Conservation (phyloP, 2,113 vertebrate species). For the Leiothrix lutea region DNA sequence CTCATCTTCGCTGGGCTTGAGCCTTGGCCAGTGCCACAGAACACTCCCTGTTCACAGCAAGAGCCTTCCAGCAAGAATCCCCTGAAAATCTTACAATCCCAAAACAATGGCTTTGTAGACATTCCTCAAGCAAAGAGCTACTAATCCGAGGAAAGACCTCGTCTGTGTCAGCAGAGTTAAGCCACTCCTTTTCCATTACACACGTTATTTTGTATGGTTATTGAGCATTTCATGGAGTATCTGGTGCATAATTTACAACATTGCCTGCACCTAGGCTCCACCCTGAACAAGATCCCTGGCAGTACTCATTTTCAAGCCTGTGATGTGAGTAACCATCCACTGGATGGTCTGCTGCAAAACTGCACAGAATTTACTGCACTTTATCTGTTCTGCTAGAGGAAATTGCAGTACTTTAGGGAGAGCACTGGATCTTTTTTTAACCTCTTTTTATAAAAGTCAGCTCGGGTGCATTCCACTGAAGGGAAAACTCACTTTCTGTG, state of each 20-base stretch:
- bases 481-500: slow-evolving; percentile 27
- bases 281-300: slow-evolving; percentile 5
- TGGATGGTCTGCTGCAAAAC: not conserved
- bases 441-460: not conserved
- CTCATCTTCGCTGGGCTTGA: not conserved
- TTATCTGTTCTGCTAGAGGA: slow-evolving; percentile 11
- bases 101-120: not conserved
- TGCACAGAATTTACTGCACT: not conserved
- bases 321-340: slow-evolving; percentile 1
- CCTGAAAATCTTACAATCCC: not conserved
- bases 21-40: not conserved
- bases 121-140: not conserved
- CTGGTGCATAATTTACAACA: slow-evolving; percentile 41
- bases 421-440: not conserved
- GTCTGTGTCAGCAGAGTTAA: not conserved
- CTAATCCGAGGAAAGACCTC: not conserved
- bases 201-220: not conserved
- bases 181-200: not conserved
- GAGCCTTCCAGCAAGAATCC: not conserved
- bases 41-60: not conserved
- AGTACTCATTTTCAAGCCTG: not conserved
- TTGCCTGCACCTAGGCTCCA: slow-evolving; percentile 63
- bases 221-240: slow-evolving; percentile 1
- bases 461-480: not conserved
- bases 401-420: not conserved